phyloP scores from a whole-genome alignment of 64 coral and sea anemone genomes.

The Astreopora myriophthalma region DNA sequence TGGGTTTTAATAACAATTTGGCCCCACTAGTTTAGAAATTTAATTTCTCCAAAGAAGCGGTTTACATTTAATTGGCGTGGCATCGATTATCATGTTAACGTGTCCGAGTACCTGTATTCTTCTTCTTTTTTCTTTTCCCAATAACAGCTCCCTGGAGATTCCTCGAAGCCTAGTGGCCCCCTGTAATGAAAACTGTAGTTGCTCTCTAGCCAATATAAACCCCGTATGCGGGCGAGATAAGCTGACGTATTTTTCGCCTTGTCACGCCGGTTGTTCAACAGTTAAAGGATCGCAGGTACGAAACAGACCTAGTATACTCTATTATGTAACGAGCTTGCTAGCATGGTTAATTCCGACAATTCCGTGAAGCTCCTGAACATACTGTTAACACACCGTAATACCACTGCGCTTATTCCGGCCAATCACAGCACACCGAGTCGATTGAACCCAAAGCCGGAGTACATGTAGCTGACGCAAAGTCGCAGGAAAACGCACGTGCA shows the following conservation, averaged over 20 bases:
- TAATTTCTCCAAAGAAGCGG: no score
- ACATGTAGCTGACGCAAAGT: no score
- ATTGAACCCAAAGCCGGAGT: neutral
- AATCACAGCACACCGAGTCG: neutral
- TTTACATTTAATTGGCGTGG: neutral
- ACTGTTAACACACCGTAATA: no score
- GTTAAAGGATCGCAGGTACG: slow-evolving; percentile 21
- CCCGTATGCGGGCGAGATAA: slow-evolving; percentile 66
- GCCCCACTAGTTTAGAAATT: no score
- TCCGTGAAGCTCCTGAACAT: no score
- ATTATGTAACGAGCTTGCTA: neutral
- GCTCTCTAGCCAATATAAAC: slow-evolving; percentile 19
- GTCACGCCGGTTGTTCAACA: slow-evolving; percentile 67
- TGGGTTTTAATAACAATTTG: no score
- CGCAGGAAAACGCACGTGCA: no score
- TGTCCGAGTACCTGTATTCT: neutral
- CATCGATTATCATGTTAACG: neutral
- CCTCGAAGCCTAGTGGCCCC: neutral
- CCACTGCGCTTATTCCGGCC: no score
- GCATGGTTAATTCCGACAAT: no score
- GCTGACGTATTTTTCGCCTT: slow-evolving; percentile 70
- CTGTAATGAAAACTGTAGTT: slow-evolving; percentile 65
- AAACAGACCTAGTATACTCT: neutral
- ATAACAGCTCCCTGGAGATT: neutral
- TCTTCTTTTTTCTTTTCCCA: neutral